phyloP scores from a whole-genome alignment of 2,888 invertebrate genomes.

The Drosophila neonasuta region DNA sequence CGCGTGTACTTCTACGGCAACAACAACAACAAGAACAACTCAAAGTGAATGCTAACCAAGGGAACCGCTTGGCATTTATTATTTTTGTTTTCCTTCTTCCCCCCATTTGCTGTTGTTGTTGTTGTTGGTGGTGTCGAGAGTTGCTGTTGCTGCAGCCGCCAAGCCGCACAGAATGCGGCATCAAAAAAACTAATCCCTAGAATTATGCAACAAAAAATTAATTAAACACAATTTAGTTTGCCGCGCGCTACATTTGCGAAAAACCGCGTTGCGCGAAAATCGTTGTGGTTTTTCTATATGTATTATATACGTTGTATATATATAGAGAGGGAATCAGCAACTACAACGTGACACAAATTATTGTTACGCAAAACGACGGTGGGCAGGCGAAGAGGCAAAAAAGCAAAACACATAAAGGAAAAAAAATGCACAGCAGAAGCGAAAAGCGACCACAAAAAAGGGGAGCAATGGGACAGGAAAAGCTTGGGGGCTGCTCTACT shows the following conservation, averaged over 20 bases:
- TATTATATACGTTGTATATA: constrained; percentile 12
- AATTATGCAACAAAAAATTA: constrained; percentile 76
- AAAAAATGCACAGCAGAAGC: constrained; percentile 1
- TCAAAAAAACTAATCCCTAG: constrained; percentile 63
- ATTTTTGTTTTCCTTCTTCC: constrained; percentile 13
- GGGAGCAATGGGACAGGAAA: constrained; percentile 18
- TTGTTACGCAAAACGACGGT: constrained; percentile 67
- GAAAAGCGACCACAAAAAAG: constrained; percentile 40
- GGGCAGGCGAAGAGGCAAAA: constrained; percentile 27
- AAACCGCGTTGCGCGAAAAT: constrained; percentile 73
- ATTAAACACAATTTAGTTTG: constrained; percentile 74
- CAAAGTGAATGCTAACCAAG: constrained; percentile 41
- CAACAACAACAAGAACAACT: constrained; percentile 17
- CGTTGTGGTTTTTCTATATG: constrained; percentile 60
- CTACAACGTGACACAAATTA: constrained; percentile 59
- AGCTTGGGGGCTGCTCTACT: constrained; percentile 20
- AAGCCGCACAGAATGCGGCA: constrained; percentile 41
- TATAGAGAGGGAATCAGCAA: constrained; percentile 21
- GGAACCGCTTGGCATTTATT: constrained; percentile 58
- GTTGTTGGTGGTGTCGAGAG: constrained; percentile 5
- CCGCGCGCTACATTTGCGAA: constrained; percentile 53
- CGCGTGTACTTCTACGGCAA: constrained; percentile 36
- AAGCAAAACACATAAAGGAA: constrained; percentile 33
- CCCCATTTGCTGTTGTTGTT: not conserved
- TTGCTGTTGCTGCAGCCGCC: constrained; percentile 38